Percentiles rank a stretch among this genome's conserved stretches.
Evolutionary conservation across 2,113 vertebrate genomes (phyloP).

Genomic region (Ariopsis seemanni): DNA sequence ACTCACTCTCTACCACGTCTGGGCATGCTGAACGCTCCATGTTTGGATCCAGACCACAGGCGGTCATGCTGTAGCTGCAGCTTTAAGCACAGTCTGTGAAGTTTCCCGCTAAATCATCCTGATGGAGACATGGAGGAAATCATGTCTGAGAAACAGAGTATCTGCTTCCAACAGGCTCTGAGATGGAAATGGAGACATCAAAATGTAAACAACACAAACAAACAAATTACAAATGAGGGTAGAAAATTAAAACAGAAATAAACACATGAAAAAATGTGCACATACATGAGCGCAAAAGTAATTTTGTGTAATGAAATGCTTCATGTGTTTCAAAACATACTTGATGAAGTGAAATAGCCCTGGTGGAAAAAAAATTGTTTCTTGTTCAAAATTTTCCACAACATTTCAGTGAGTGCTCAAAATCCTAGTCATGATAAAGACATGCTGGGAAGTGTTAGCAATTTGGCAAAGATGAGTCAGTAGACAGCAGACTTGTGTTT

Average conservation of each 20-base stretch:
- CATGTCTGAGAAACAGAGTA: background rate
- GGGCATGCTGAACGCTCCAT: conserved; percentile 58
- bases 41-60: conserved; percentile 60
- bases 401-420: background rate
- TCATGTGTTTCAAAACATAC: no score
- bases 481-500: background rate
- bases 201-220: background rate
- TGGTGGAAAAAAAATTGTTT: background rate
- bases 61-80: conserved; percentile 44
- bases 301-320: background rate
- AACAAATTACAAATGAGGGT: background rate
- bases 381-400: background rate
- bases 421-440: background rate
- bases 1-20: conserved; percentile 57
- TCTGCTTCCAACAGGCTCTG: background rate
- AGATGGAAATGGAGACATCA: background rate
- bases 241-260: no score
- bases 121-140: conserved; percentile 56
- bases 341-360: background rate
- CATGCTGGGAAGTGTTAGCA: background rate
- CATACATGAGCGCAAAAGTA: background rate
- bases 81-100: conserved; percentile 59
- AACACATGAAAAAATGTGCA: no score
- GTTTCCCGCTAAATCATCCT: conserved; percentile 58
- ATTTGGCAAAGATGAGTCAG: background rate